Conservation (phyloP, 2,888 invertebrate species). For the Andrena minutula region DNA sequence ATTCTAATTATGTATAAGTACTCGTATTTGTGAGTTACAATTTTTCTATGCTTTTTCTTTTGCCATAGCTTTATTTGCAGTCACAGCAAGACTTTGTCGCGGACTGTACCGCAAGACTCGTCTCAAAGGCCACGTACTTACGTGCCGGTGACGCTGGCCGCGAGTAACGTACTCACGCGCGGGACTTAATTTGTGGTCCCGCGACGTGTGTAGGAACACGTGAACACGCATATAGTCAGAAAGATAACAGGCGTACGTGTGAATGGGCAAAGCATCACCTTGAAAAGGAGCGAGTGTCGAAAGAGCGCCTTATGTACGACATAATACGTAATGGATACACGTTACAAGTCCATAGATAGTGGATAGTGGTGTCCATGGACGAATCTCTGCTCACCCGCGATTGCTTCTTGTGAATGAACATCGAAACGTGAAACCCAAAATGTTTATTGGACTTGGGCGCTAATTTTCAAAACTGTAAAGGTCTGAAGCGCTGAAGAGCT, state of each 20-base stretch:
- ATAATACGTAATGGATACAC: constrained; percentile 44
- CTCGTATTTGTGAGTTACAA: not conserved
- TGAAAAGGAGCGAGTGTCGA: constrained; percentile 66
- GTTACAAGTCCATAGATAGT: constrained; percentile 9
- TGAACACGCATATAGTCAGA: constrained; percentile 25
- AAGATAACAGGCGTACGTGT: constrained; percentile 56
- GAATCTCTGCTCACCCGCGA: constrained; percentile 1
- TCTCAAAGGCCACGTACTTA: constrained; percentile 54
- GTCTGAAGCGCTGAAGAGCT: not conserved
- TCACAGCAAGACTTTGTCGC: constrained; percentile 13
- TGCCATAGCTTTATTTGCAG: not conserved
- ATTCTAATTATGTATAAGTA: no score
- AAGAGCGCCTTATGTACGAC: constrained; percentile 53
- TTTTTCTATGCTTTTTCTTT: not conserved
- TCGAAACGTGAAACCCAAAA: not conserved
- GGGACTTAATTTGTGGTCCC: constrained; percentile 63
- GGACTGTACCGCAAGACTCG: constrained; percentile 59
- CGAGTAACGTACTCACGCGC: constrained; percentile 51
- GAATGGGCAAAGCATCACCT: constrained; percentile 71
- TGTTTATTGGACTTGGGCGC: not conserved
- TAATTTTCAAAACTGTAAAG: not conserved
- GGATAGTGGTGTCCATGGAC: constrained; percentile 23
- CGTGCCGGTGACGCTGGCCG: constrained; percentile 35
- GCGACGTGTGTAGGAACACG: constrained; percentile 30
- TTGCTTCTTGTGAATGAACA: not conserved